Conservation (phyloP, 2,113 vertebrate genomes). For the Elephantulus edwardii region DNA sequence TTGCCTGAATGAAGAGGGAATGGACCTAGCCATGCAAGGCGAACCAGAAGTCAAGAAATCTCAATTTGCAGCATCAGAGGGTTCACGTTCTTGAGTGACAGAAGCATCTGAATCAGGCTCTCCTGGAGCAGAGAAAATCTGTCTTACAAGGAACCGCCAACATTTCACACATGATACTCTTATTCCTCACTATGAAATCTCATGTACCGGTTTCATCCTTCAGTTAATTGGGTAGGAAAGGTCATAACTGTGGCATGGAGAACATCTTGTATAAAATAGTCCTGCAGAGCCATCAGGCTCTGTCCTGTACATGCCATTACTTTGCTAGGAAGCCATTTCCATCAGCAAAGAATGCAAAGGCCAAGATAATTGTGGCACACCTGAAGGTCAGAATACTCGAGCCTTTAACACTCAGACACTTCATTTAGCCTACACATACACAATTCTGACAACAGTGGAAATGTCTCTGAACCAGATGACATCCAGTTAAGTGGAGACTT, state of each 20-base stretch:
- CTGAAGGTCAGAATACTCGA: constrained; percentile 83
- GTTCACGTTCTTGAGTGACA: constrained; percentile 65
- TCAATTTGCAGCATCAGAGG: constrained; percentile 72
- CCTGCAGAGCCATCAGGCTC: constrained; percentile 25
- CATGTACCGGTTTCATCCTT: constrained; percentile 59
- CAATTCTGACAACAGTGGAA: constrained; percentile 46
- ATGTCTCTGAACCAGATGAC: constrained; percentile 17
- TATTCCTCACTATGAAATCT: constrained; percentile 57
- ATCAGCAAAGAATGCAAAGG: constrained; percentile 80
- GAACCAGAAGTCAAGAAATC: constrained; percentile 73
- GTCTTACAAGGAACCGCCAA: constrained; percentile 45
- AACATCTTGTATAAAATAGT: constrained; percentile 53
- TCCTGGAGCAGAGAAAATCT: constrained; percentile 17
- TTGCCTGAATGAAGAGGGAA: constrained; percentile 60
- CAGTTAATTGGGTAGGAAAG: constrained; percentile 82
- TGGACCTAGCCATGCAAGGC: constrained; percentile 51
- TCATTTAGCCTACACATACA: constrained; percentile 52
- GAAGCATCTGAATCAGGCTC: constrained; percentile 54
- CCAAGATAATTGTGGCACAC: constrained; percentile 78
- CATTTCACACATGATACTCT: constrained; percentile 42
- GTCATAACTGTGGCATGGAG: constrained; percentile 57
- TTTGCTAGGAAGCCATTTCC: constrained; percentile 82
- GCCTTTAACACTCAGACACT: constrained; percentile 70
- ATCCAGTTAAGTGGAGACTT: constrained; percentile 42
- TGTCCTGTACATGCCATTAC: constrained; percentile 61